Conservation (phyloP, 2,888 invertebrate species). For the Drosophila yooni region DNA sequence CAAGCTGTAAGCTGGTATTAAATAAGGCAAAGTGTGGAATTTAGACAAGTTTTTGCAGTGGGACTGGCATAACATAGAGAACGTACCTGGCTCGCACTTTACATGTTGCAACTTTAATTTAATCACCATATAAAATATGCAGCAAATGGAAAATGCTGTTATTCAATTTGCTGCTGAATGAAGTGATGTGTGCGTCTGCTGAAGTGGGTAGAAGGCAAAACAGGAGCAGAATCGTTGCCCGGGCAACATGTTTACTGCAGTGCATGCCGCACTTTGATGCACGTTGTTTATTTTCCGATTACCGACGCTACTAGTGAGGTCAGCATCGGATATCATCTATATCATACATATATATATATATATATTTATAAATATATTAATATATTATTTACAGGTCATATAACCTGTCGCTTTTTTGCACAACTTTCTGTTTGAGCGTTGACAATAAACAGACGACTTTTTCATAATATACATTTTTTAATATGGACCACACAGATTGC, state of each 20-base stretch:
- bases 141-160: conserved; percentile 78
- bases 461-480: conserved; percentile 72
- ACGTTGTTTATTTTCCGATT: conserved; percentile 71
- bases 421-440: conserved; percentile 38
- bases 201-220: conserved; percentile 4
- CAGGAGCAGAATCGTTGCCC: conserved; percentile 39
- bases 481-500: conserved; percentile 55
- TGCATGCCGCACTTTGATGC: conserved; percentile 70
- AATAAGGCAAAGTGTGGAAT: conserved; percentile 10
- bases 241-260: conserved; percentile 68
- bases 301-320: conserved; percentile 37
- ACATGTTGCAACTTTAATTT: conserved; percentile 72
- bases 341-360: not conserved
- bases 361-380: conserved; percentile 2
- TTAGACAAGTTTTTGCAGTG: conserved; percentile 39
- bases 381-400: conserved; percentile 39
- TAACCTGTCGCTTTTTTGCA: conserved; percentile 58
- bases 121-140: conserved; percentile 75
- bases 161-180: conserved; percentile 78
- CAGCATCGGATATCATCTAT: conserved; percentile 41
- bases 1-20: not conserved
- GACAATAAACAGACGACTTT: conserved; percentile 70
- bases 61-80: conserved; percentile 20
- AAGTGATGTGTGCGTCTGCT: conserved; percentile 58
- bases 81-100: conserved; percentile 14